Base-by-base conservation (phyloP, 2,888 invertebrate species). In the Meiosimyza decipiens region DNA sequence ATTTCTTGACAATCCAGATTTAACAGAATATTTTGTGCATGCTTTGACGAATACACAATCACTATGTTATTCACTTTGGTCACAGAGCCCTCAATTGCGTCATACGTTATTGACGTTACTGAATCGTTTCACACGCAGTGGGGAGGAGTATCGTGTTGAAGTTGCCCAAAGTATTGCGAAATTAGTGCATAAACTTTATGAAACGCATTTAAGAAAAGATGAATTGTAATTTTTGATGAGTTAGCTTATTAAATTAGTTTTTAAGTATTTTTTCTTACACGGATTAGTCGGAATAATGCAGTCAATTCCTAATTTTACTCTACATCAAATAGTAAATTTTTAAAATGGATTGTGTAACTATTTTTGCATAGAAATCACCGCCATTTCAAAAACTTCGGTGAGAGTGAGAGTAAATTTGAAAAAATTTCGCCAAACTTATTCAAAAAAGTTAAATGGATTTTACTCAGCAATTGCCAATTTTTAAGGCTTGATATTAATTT, bases 121-220 rank as follows among this genome's bases (percentile, higher is more conserved):
- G 33, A 84, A 84, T 66, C 80, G 82, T 54, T 85, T 77, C 49
- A 47, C 75, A 1, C 79, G 81, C 59, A 82, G 80, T 15, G 69
- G 80, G 57, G 81, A 87, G 60, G 87, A 86, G 71, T 86, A 84
- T 77, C 81, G 82, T 15, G 16, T 81, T 13, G 87, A 87, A 70
- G 78, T 87, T 11, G 80, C 84, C 0, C 78, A 82, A 63, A 72
- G 74, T 9, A 74, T 86, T 13, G 65, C 77, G 18, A 74, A 72
- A 62, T 67, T 84, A 28, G 78, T 81, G 33, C 75, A 74, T 9
- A 71, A 65, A 47, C 73, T 83, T 9, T 84, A 77, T 50, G 75
- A 77, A 16, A 78, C 77, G 22, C 55, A 71, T 5, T 54, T 62
- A 13, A 67, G 66, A 51, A 85, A 81, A 57, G 80, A 80, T 16